Conservation (phyloP, 1,140 invertebrate species). For the Mactra quadrangularis region DNA sequence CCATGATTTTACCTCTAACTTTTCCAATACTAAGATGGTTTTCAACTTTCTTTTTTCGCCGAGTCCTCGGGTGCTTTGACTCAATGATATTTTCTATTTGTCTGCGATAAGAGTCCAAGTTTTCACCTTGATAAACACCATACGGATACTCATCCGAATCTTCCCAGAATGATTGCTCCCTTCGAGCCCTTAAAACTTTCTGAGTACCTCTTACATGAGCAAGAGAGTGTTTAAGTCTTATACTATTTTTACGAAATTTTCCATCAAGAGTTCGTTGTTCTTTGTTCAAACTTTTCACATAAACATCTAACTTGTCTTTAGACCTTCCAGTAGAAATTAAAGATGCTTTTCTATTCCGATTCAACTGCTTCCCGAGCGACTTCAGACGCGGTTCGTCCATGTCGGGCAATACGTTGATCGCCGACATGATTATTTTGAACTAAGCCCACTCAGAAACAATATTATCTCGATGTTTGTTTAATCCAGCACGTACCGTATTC, state of each 20-base stretch:
- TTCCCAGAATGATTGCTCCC: conserved; percentile 57
- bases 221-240: conserved; percentile 35
- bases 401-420: conserved; percentile 51
- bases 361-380: conserved; percentile 40
- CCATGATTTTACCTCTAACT: conserved; percentile 21
- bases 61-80: conserved; percentile 34
- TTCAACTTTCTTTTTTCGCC: conserved; percentile 31
- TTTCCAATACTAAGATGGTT: conserved; percentile 13
- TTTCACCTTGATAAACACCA: conserved; percentile 45
- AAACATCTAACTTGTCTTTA: conserved; percentile 20
- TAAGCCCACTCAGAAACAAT: no score
- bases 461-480: no score
- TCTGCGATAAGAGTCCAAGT: conserved; percentile 25
- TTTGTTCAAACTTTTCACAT: conserved; percentile 51
- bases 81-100: conserved; percentile 49
- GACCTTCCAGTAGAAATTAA: conserved; percentile 16
- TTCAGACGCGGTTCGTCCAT: conserved; percentile 58
- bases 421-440: conserved; percentile 28
- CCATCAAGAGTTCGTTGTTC: conserved; percentile 33
- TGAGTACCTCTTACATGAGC: conserved; percentile 43
- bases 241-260: conserved; percentile 7
- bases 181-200: conserved; percentile 21
- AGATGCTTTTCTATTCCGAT: conserved; percentile 43
- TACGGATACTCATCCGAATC: conserved; percentile 51
- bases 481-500: no score